Evolutionary conservation across 2,888 invertebrate species (phyloP).

Genomic region (Diaprepes abbreviatus): DNA sequence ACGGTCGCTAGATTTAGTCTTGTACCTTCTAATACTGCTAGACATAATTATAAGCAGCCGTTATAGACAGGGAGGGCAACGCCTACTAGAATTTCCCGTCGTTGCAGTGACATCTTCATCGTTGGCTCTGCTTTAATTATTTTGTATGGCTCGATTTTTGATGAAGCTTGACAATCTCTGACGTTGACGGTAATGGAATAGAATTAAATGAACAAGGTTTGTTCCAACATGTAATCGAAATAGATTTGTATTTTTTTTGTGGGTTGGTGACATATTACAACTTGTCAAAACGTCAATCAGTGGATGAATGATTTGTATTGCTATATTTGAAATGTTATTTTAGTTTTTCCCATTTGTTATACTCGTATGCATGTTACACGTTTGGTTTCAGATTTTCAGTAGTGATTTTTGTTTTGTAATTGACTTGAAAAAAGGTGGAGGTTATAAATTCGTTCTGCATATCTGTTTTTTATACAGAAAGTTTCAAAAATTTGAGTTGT

Average conservation of each 20-base stretch:
- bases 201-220: conserved; percentile 1
- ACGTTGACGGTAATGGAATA: conserved; percentile 32
- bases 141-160: conserved; percentile 26
- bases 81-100: conserved; percentile 27
- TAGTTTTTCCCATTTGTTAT: not conserved
- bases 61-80: conserved; percentile 17
- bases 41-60: conserved; percentile 22
- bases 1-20: conserved; percentile 11
- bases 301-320: not conserved
- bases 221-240: not conserved
- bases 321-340: not conserved
- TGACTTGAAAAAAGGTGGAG: too few species aligned
- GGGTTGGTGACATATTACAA: not conserved
- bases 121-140: conserved; percentile 30
- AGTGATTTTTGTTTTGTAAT: too few species aligned
- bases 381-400: too few species aligned
- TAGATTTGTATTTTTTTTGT: not conserved
- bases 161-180: conserved; percentile 22
- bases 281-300: not conserved
- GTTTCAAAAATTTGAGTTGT: too few species aligned
- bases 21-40: conserved; percentile 21
- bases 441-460: too few species aligned
- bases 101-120: conserved; percentile 30
- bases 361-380: too few species aligned
- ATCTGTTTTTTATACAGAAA: too few species aligned